Percentiles rank a stretch among this genome's conserved stretches.
phyloP scores from a whole-genome alignment of 2,113 vertebrate genomes.

The Uropsilus gracilis region DNA sequence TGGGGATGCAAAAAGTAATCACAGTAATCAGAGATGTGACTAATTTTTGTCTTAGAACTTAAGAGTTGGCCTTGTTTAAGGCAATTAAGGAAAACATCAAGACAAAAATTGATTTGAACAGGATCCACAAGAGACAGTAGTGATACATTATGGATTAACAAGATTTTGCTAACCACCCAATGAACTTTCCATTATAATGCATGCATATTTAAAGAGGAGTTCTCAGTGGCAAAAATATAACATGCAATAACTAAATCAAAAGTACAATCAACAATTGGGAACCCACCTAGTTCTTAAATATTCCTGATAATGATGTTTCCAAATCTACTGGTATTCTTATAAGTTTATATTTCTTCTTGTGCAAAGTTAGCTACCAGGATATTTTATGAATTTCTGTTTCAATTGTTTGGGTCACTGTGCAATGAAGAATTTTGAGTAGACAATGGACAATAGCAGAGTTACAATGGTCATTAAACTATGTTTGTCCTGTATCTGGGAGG shows the following conservation, averaged over 20 bases:
- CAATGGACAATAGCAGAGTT: not conserved
- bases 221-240: slow-evolving; percentile 7
- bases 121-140: not conserved
- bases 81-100: not conserved
- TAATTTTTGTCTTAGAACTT: not conserved
- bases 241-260: slow-evolving; percentile 31
- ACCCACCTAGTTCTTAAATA: not conserved
- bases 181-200: slow-evolving; percentile 19
- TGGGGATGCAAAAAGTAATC: not conserved
- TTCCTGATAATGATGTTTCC: not conserved
- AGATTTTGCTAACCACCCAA: not conserved
- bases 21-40: not conserved
- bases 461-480: not conserved
- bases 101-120: slow-evolving; percentile 19
- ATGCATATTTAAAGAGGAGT: slow-evolving; percentile 36
- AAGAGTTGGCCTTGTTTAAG: not conserved
- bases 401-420: not conserved
- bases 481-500: not conserved
- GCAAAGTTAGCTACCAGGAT: not conserved
- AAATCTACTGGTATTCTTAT: not conserved
- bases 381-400: not conserved
- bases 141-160: not conserved
- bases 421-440: not conserved
- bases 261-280: not conserved
- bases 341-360: not conserved